Evolutionary conservation across 1,140 invertebrate genomes (phyloP), one percentile per base, ranked within the genome.

Genomic region (Zaprionus gabonicus): DNA sequence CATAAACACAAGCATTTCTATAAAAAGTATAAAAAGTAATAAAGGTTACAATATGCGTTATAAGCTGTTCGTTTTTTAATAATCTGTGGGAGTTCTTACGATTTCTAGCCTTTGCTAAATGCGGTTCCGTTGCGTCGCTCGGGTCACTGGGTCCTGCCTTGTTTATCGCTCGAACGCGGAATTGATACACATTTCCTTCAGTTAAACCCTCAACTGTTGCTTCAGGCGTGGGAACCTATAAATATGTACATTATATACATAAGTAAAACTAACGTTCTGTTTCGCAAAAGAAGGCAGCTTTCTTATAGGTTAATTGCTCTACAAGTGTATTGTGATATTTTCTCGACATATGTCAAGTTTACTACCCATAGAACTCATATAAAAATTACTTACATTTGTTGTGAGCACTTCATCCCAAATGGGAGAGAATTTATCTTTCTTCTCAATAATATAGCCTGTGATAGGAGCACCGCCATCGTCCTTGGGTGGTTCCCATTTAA

Each of bases 381-480:
- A 46, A 46, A 1, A 77, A 34, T 36, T 68, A 90, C 94, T 94
- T 93, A 96, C 95, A 83, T 95, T 95, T 4, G 97, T 97, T 49
- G 95, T 95, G n/a, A 96, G 94, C 75, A 97, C 96, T 93, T 98
- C 97, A 88, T 97, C 97, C 98, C 98, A 99, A 28, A 95, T 94
- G 7, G 95, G 95, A 3, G 96, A 96, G 74, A 97, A 97, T 92
- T 98, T 98, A 84, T 99, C 98, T 92, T 98, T 99, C 94, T 98
- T 99, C 93, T 99, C 99, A 88, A 99, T 97, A 60, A 99, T 94
- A 90, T 99, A 99, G 51, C 97, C 97, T 49, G 96, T 97, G 84
- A 99, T 99, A 38, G 98, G 97, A 13, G 98, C 98, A 46, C 99
- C 98, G 28, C 98, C 98, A 80, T 96, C 97, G 80, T 95, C 95